phyloP scores from a whole-genome alignment of 2,888 invertebrate species.

The Callyntrura guangdongensis region DNA sequence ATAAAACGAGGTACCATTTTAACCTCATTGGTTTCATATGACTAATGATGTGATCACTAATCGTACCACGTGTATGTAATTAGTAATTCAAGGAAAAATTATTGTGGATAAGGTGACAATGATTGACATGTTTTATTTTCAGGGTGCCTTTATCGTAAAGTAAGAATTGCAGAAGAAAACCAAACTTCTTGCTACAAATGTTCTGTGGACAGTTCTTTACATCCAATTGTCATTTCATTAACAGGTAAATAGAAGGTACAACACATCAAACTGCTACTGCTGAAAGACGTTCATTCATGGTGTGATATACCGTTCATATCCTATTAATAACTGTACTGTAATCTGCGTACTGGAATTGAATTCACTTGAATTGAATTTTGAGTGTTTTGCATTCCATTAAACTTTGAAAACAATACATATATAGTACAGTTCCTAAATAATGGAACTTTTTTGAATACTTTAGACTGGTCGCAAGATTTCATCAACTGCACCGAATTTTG shows the following conservation, averaged over 20 bases:
- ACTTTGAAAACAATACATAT: too few relatives aligned
- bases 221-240: background rate
- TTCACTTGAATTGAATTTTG: too few relatives aligned
- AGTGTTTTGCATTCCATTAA: too few relatives aligned
- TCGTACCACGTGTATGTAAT: too few relatives aligned
- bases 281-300: too few relatives aligned
- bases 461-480: conserved; percentile 48
- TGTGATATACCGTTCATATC: too few relatives aligned
- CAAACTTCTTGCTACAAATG: conserved; percentile 9
- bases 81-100: background rate
- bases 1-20: too few relatives aligned
- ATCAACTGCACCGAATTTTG: conserved; percentile 51
- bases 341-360: too few relatives aligned
- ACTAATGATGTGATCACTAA: background rate
- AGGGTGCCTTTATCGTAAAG: conserved; percentile 45
- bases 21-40: too few relatives aligned
- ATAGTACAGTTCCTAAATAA: too few relatives aligned
- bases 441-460: background rate
- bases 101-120: background rate
- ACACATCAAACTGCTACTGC: background rate
- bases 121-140: background rate
- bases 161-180: conserved; percentile 5
- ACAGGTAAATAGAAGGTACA: conserved; percentile 39
- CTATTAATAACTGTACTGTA: too few relatives aligned
- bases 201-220: background rate